Conservation (phyloP, 2,113 vertebrate genomes). For the Lynx canadensis region DNA sequence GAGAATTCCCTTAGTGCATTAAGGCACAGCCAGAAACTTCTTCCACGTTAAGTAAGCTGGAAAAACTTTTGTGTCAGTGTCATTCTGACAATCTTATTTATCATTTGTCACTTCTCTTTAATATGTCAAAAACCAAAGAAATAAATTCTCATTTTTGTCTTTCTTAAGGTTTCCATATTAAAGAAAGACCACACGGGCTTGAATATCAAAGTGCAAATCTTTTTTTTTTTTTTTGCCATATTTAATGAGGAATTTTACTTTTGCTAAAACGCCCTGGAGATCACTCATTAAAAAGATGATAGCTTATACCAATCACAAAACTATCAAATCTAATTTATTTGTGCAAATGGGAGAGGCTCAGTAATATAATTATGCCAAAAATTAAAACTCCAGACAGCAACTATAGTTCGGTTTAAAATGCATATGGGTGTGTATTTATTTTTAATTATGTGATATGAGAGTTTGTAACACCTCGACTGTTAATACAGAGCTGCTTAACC, state of each 20-base stretch:
- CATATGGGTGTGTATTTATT: background rate
- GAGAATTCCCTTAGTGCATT: background rate
- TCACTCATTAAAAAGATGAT: background rate
- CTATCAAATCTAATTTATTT: background rate
- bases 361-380: slow-evolving; percentile 23
- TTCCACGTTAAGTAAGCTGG: background rate
- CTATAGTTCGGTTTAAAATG: background rate
- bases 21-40: slow-evolving; percentile 40
- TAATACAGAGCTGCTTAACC: background rate
- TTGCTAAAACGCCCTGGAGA: background rate
- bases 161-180: background rate
- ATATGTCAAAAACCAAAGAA: background rate
- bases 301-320: background rate
- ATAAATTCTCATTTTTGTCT: background rate
- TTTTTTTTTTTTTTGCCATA: background rate
- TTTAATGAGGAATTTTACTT: slow-evolving; percentile 29
- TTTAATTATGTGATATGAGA: background rate
- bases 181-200: background rate
- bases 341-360: background rate
- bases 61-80: background rate
- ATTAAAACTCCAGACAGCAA: background rate
- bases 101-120: background rate
- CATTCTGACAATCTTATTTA: slow-evolving; percentile 9
- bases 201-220: background rate
- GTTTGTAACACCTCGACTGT: background rate